Evolutionary conservation across 2,113 vertebrate genomes (phyloP).

Genomic region (Ancistrus triradiatus): DNA sequence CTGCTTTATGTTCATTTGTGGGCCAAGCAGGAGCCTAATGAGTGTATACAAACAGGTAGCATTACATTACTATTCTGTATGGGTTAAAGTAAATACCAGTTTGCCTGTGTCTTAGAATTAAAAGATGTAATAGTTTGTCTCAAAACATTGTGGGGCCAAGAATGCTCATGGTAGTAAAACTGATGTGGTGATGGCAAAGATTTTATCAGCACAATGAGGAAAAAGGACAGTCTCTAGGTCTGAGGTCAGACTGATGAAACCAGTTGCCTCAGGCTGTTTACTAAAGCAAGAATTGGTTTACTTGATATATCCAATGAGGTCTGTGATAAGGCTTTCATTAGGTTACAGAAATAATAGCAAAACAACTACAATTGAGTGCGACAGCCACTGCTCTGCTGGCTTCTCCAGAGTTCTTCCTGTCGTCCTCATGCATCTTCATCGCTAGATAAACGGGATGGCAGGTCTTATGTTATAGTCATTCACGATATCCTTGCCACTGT

Average conservation of each 20-base stretch:
- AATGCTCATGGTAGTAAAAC: background rate
- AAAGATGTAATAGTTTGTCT: too few species aligned
- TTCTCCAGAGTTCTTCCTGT: background rate
- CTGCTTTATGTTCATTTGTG: too few species aligned
- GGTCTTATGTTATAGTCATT: conserved; percentile 1
- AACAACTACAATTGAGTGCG: conserved; percentile 9
- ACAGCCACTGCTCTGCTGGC: background rate
- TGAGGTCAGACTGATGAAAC: conserved; percentile 8
- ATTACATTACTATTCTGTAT: too few species aligned
- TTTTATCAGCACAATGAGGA: background rate
- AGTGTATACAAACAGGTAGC: too few species aligned
- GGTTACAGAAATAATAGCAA: conserved; percentile 33
- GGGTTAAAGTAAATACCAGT: too few species aligned
- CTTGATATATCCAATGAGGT: conserved; percentile 30
- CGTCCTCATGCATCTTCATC: background rate
- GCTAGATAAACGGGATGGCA: background rate
- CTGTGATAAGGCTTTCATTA: conserved; percentile 39
- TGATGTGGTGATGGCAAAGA: background rate
- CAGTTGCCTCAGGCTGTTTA: conserved; percentile 13
- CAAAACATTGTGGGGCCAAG: too few species aligned
- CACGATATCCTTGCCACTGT: too few species aligned
- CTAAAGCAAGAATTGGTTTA: conserved; percentile 29
- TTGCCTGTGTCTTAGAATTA: too few species aligned
- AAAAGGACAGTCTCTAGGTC: background rate
- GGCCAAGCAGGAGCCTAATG: too few species aligned